Conservation (phyloP, 2,797 vertebrate genomes). For the Otolemur crassicaudatus region DNA sequence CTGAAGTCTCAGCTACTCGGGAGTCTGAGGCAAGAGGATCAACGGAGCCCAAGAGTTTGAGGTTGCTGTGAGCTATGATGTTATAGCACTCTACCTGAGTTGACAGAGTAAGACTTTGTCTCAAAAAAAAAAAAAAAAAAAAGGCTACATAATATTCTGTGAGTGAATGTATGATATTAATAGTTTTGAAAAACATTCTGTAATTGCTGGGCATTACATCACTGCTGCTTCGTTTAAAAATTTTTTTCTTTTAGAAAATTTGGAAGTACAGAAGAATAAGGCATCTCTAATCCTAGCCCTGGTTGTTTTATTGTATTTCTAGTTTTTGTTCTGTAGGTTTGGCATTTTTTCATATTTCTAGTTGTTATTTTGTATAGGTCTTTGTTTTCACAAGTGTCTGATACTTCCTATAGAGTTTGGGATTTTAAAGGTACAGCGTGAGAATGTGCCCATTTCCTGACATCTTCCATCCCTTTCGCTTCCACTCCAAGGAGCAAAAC, state of each 20-base stretch:
- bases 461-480: neutral
- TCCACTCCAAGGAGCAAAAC: neutral
- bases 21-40: too few species aligned
- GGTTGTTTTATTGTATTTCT: neutral
- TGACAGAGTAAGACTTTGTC: too few species aligned
- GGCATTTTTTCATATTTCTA: neutral
- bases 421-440: neutral
- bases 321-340: neutral
- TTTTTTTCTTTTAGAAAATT: neutral
- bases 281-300: neutral
- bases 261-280: neutral
- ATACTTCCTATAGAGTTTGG: neutral
- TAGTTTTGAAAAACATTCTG: neutral
- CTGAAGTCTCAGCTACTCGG: too few species aligned
- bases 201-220: neutral
- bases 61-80: too few species aligned
- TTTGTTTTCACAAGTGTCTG: neutral
- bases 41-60: too few species aligned
- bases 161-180: neutral
- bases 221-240: neutral
- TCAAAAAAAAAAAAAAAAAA: too few species aligned
- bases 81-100: too few species aligned
- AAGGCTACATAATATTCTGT: neutral
- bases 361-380: neutral
- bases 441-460: neutral